Evolutionary conservation across 2,888 invertebrate genomes (phyloP).

Genomic region (Unio pictorum): DNA sequence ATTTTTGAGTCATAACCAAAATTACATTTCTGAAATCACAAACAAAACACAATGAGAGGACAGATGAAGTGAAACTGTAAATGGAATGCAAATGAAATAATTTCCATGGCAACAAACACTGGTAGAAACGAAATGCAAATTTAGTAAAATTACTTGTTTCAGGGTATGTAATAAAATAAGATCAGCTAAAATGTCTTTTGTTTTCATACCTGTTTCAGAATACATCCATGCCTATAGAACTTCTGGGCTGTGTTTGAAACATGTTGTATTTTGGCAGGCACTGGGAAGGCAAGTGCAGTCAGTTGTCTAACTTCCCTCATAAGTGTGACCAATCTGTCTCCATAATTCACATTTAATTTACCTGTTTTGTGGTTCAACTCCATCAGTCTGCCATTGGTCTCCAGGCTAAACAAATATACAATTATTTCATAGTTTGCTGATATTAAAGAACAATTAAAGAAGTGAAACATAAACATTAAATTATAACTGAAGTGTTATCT

Average conservation of each 20-base stretch:
- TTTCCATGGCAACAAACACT: background rate
- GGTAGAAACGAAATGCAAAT: background rate
- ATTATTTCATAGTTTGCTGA: too few species aligned
- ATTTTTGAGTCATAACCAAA: too few species aligned
- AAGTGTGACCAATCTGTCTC: conserved; percentile 85
- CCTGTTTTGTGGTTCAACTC: conserved; percentile 72
- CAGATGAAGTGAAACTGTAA: too few species aligned
- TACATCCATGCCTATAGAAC: conserved; percentile 87
- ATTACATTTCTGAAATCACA: too few species aligned
- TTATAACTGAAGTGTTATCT: too few species aligned
- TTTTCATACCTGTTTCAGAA: conserved; percentile 84
- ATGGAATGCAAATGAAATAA: background rate
- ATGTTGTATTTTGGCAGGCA: conserved; percentile 83
- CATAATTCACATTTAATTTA: conserved; percentile 86
- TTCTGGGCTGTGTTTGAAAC: conserved; percentile 82
- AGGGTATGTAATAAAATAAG: too few species aligned
- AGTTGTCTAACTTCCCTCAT: conserved; percentile 92
- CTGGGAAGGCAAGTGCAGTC: conserved; percentile 83
- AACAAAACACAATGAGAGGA: too few species aligned
- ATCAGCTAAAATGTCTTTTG: too few species aligned
- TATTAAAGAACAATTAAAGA: too few species aligned
- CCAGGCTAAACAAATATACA: conserved; percentile 60
- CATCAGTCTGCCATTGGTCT: conserved; percentile 74
- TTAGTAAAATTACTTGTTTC: too few species aligned
- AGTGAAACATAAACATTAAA: too few species aligned